phyloP scores from a whole-genome alignment of 2,888 invertebrate species.

The Pycnomerus fuliginosus region DNA sequence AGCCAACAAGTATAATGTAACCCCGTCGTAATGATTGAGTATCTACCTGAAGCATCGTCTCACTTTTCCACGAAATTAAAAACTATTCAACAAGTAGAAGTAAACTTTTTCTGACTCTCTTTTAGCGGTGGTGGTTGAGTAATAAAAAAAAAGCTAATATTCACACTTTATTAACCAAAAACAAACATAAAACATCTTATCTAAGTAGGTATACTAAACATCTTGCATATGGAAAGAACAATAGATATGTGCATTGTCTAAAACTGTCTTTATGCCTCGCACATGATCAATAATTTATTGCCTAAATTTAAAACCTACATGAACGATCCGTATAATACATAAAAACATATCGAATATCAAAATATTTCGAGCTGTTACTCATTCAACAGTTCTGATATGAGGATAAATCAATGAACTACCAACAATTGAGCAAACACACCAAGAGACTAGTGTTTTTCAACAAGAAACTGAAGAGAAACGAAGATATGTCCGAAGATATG shows the following conservation, averaged over 20 bases:
- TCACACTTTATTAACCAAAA: constrained; percentile 53
- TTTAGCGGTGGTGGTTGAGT: no score
- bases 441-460: constrained; percentile 18
- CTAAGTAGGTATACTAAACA: constrained; percentile 51
- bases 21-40: constrained; percentile 37
- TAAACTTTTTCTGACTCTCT: no score
- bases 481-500: constrained; percentile 37
- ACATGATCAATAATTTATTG: constrained; percentile 33
- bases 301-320: constrained; percentile 39
- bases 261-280: constrained; percentile 46
- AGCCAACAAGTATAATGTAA: constrained; percentile 25
- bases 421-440: constrained; percentile 16
- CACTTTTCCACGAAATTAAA: constrained; percentile 28
- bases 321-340: constrained; percentile 38
- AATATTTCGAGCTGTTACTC: constrained; percentile 46
- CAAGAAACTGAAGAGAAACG: no score
- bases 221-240: constrained; percentile 53
- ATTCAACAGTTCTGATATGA: constrained; percentile 25
- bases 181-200: constrained; percentile 52
- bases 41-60: constrained; percentile 36
- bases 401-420: constrained; percentile 11
- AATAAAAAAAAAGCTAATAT: constrained; percentile 37
- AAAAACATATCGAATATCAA: constrained; percentile 43
- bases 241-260: constrained; percentile 51
- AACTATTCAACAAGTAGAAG: no score